phyloP scores from a whole-genome alignment of 2,113 vertebrate genomes.

The Rutilus rutilus region DNA sequence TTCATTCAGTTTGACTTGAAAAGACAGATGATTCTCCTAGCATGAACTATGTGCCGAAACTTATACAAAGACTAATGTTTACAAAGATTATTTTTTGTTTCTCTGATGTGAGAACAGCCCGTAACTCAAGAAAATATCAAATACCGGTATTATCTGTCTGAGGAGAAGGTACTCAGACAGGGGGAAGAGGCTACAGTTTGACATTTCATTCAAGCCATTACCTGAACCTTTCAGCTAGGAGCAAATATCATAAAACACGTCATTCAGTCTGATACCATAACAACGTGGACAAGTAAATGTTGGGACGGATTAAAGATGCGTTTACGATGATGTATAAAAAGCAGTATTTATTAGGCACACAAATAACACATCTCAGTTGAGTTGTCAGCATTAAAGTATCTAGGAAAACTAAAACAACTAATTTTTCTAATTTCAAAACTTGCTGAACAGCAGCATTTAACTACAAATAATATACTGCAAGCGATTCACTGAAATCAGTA shows the following conservation, averaged over 20 bases:
- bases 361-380: no score
- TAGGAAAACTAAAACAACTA: no score
- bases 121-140: neutral
- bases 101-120: neutral
- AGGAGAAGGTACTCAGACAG: constrained; percentile 1
- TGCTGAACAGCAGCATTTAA: no score
- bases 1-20: neutral
- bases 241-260: constrained; percentile 26
- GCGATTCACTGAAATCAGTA: no score
- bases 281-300: neutral
- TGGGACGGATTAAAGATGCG: neutral
- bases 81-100: neutral
- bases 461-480: no score
- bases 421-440: no score
- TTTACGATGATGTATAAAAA: no score
- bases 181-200: constrained; percentile 24
- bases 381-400: no score
- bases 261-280: neutral
- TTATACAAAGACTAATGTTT: neutral
- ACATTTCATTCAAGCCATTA: constrained; percentile 33
- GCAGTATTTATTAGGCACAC: no score
- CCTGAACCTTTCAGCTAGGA: neutral
- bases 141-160: constrained; percentile 3
- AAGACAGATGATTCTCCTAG: neutral
- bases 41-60: neutral